Evolutionary conservation across 2,888 invertebrate species (phyloP).

Genomic region (Nomada goodeniana): DNA sequence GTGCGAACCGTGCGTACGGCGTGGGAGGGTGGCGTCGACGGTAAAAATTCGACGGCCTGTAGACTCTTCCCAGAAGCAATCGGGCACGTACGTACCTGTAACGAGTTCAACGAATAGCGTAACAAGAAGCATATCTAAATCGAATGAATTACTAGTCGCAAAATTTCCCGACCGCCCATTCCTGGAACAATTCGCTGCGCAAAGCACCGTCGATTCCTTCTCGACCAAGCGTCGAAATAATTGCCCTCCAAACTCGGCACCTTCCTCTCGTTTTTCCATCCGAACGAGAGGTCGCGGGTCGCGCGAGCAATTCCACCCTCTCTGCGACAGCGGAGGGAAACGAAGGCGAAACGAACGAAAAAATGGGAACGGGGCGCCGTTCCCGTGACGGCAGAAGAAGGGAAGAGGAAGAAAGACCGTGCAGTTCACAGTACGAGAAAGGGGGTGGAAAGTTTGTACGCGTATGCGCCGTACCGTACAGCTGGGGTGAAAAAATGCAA

Average conservation of each 20-base stretch:
- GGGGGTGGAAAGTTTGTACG: not conserved
- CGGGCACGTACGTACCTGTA: not conserved
- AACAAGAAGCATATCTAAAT: not conserved
- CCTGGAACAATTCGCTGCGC: too few relatives aligned
- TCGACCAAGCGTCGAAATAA: too few relatives aligned
- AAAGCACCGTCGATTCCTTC: too few relatives aligned
- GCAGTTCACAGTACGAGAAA: not conserved
- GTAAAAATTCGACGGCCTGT: constrained; percentile 6
- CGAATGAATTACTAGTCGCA: too few relatives aligned
- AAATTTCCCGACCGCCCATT: too few relatives aligned
- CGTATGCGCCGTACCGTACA: constrained; percentile 14
- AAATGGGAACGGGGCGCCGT: too few relatives aligned
- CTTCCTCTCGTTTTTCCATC: too few relatives aligned
- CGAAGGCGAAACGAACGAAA: too few relatives aligned
- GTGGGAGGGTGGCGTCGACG: not conserved
- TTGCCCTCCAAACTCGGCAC: too few relatives aligned
- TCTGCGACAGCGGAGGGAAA: too few relatives aligned
- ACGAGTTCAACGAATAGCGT: not conserved
- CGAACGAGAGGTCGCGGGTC: too few relatives aligned
- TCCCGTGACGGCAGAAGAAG: not conserved
- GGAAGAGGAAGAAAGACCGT: not conserved
- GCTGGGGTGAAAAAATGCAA: not conserved
- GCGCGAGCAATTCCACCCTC: not conserved
- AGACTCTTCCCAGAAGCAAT: constrained; percentile 12
- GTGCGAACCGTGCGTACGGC: not conserved